A percentile compares a stretch with the other conserved stretches of the same genome.
Evolutionary conservation across 2,113 vertebrate species (phyloP).

Genomic region (Otus sunia): DNA sequence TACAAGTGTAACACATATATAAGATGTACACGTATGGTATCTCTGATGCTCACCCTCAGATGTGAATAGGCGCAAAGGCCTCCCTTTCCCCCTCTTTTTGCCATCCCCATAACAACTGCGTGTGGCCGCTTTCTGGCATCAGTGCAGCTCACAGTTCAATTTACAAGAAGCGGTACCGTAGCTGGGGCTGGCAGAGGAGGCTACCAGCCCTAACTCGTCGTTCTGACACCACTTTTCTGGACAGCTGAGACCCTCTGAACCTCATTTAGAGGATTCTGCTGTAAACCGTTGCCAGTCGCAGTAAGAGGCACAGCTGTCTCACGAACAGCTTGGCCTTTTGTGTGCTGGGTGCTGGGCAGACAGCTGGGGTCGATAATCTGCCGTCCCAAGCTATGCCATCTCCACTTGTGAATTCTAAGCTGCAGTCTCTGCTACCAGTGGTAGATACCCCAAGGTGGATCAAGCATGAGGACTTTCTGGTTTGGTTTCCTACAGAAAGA

Average conservation of each 20-base stretch:
- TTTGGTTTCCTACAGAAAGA: not conserved
- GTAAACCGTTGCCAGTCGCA: not conserved
- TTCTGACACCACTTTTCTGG: not conserved
- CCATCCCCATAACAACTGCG: not conserved
- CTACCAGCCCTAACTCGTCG: not conserved
- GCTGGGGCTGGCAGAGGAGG: not conserved
- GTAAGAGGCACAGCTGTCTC: constrained; percentile 24
- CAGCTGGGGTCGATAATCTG: constrained; percentile 38
- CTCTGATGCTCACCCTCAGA: not conserved
- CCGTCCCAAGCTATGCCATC: constrained; percentile 43
- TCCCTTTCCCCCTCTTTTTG: not conserved
- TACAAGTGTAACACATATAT: not conserved
- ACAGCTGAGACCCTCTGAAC: not conserved
- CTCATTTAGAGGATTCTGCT: not conserved
- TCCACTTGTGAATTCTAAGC: constrained; percentile 20
- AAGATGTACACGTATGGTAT: too few species aligned
- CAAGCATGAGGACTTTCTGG: not conserved
- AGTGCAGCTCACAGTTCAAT: not conserved
- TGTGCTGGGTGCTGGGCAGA: not conserved
- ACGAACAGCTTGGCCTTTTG: constrained; percentile 28
- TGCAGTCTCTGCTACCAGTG: not conserved
- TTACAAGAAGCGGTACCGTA: not conserved
- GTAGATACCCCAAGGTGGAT: not conserved
- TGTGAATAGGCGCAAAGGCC: not conserved
- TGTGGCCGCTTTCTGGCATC: not conserved